A percentile compares a stretch with the other conserved stretches of the same genome.
Evolutionary conservation across 2,888 invertebrate genomes (phyloP).

Genomic region (Crioceris asparagi): DNA sequence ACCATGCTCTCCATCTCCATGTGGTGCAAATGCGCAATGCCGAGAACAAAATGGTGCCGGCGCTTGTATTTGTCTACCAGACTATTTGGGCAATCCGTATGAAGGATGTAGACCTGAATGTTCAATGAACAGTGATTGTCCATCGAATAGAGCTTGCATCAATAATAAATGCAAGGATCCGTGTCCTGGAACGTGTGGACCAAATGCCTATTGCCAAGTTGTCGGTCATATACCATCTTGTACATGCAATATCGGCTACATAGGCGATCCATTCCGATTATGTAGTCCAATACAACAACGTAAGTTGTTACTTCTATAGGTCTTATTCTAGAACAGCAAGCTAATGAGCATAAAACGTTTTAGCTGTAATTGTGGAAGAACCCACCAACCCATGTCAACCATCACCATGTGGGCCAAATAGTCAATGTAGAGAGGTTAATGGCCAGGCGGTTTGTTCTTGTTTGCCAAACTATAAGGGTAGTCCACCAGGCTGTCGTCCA

Average conservation of each 20-base stretch:
- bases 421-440: constrained; percentile 57
- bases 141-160: constrained; percentile 41
- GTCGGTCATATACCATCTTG: constrained; percentile 52
- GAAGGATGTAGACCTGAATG: constrained; percentile 50
- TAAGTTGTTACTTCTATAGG: constrained; percentile 19
- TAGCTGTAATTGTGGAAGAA: constrained; percentile 41
- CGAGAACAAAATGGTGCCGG: constrained; percentile 57
- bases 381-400: constrained; percentile 54
- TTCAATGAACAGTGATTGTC: constrained; percentile 33
- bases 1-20: constrained; percentile 40
- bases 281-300: constrained; percentile 31
- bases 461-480: constrained; percentile 46
- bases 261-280: constrained; percentile 53
- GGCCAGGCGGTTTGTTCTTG: constrained; percentile 48
- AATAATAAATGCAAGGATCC: constrained; percentile 45
- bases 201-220: constrained; percentile 42
- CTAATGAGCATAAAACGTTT: constrained; percentile 2
- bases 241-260: constrained; percentile 47
- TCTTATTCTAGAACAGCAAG: constrained; percentile 3
- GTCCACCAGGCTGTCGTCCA: constrained; percentile 49
- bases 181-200: constrained; percentile 43
- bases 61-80: constrained; percentile 57
- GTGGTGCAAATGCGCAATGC: constrained; percentile 61
- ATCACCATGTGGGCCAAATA: constrained; percentile 70
- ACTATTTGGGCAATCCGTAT: constrained; percentile 65